Base-by-base conservation (phyloP, 2,113 vertebrate species). In the Myotis yumanensis region DNA sequence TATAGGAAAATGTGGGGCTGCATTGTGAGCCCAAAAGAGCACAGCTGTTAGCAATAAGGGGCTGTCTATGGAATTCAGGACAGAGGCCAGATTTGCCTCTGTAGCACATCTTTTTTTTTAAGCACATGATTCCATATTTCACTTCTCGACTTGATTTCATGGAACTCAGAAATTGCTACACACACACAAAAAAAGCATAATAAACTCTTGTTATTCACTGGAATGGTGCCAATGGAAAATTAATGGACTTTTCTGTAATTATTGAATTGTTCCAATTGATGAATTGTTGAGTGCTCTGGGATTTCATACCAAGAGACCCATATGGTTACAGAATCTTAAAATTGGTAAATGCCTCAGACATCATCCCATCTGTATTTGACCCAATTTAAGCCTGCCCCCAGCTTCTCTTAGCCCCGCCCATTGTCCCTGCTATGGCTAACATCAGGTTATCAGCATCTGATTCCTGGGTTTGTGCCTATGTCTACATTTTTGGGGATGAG, bases 21-120 rank as follows among this genome's bases (percentile, higher is more conserved):
- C 11, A 7, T 0, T 59, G 8, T n/a, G 22, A 69, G 37, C 11
- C 10, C 71, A 84, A 62, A 89, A 2, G n/a, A 32, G 20, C 73
- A 46, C 89, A 95, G 90, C 95, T 95, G 57, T 72, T 96, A 94
- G 66, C 66, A 94, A 94, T 91, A 89, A 96, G 68, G 18, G 40
- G 7, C 57, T 90, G 37, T 72, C 71, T 81, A 16, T 94, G 87
- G 87, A 89, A 93, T 93, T 84, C 51, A 80, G 75, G 64, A 89
- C 28, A 0, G 11, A 83, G 40, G 66, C 76, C 93, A 96, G 57
- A 57, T 69, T 91, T 91, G 86, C 54, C 73, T 95, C 52, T 71
- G 23, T 32, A 83, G 79, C 37, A 57, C 62, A 89, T 95, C 76
- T 90, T 95, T 62, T 95, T 95, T 95, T 77, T 75, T 77, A 88